Evolutionary conservation across 2,797 vertebrate species (phyloP), one percentile per base, ranked within the genome.

Genomic region (Myoxocephalus aenaeus): DNA sequence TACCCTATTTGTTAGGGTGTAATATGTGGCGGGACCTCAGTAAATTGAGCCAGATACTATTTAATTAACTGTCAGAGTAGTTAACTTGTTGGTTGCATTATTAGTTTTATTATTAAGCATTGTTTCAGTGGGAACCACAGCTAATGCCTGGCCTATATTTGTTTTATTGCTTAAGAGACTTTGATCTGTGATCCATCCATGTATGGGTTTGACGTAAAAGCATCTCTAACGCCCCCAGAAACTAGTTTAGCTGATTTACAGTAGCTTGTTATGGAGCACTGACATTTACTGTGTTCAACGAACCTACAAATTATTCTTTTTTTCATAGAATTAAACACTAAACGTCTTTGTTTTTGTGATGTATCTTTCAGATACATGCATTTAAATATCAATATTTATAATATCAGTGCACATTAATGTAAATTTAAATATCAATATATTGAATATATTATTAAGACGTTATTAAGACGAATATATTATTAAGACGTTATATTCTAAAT

Each of bases 101-200:
- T 64, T 44, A n/a, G 1, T 68, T 73, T 67, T 64, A 22, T 42
- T 70, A 61, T 64, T 44, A 22, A 46, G 22, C 18, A n/a, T 51
- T 53, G 42, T 65, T 48, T 68, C 50, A 36, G 36, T 46, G 46
- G 42, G n/a, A 69, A 73, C 29, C 32, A 42, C 56, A 73, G 38
- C 20, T 29, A 61, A 57, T 63, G 56, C 58, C 40, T 77, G 20
- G 18, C 13, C 17, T 25, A 10, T 54, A 44, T 22, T 58, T 50
- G 25, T 72, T 18, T 20, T 56, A 22, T 46, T 67, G 44, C 44
- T 44, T 10, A 12, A 32, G 59, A 80, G 54, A 20, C 46, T 73
- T 61, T 5, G 3, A 70, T 56, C 27, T 73, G 61, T 69, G 38
- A 32, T 29, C 53, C 51, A 57, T 22, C 32, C 25, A 20, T 8